Evolutionary conservation across 2,113 vertebrate species (phyloP).

Genomic region (Rhegmatorhina hoffmannsi): DNA sequence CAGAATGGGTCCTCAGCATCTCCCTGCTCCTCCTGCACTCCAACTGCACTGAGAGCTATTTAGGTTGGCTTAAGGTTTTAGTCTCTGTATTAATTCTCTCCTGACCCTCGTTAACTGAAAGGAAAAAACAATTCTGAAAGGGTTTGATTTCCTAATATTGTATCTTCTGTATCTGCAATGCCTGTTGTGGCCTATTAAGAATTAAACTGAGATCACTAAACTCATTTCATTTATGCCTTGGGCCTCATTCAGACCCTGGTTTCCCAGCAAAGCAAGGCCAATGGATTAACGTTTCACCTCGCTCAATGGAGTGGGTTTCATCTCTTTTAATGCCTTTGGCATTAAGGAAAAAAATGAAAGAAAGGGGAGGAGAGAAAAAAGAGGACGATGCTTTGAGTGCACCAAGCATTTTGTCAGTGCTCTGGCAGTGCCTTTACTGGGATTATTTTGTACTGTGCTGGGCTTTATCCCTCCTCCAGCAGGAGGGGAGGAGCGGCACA

Average conservation of each 20-base stretch:
- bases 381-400: conserved; percentile 11
- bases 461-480: conserved; percentile 70
- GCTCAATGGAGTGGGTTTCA: conserved; percentile 68
- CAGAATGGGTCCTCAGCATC: not conserved
- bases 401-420: conserved; percentile 67
- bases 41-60: not conserved
- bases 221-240: conserved; percentile 73
- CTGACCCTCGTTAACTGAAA: conserved; percentile 70
- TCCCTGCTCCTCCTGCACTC: not conserved
- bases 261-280: conserved; percentile 70
- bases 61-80: conserved; percentile 35
- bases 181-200: conserved; percentile 71
- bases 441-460: conserved; percentile 71
- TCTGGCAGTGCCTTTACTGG: conserved; percentile 64
- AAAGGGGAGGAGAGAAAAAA: not conserved
- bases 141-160: conserved; percentile 53
- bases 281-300: conserved; percentile 65
- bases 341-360: conserved; percentile 26
- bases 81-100: conserved; percentile 58
- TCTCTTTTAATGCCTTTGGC: conserved; percentile 76
- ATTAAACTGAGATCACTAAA: conserved; percentile 73
- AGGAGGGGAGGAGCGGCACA: conserved; percentile 62
- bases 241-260: conserved; percentile 72
- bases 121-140: conserved; percentile 66
- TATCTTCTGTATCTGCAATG: conserved; percentile 56